A percentile compares a stretch with the other conserved stretches of the same genome.
phyloP scores from a whole-genome alignment of 2,113 vertebrate species.

The Macroglossus sobrinus region DNA sequence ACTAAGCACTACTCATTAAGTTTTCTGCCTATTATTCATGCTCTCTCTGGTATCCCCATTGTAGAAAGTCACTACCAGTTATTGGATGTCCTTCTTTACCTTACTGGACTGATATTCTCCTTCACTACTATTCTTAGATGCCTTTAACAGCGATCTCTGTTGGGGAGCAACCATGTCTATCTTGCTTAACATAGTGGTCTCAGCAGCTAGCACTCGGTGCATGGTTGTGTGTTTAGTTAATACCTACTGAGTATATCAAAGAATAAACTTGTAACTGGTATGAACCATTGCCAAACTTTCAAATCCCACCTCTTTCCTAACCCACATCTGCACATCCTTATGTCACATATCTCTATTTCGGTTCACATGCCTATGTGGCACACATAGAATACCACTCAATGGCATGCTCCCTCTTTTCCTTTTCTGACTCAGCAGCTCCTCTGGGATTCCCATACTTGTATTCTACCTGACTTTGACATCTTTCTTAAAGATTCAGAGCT shows the following conservation, averaged over 20 bases:
- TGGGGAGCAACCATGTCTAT: neutral
- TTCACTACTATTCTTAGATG: neutral
- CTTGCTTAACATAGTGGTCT: neutral
- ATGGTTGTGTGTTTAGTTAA: neutral
- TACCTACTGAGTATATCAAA: neutral
- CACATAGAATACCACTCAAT: neutral
- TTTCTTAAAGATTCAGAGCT: conserved; percentile 38
- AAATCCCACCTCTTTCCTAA: neutral
- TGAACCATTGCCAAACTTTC: neutral
- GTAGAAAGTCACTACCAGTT: neutral
- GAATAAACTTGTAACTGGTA: neutral
- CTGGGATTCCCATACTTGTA: neutral
- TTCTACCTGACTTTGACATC: neutral
- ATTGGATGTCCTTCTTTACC: neutral
- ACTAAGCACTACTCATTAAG: neutral
- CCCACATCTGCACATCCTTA: accelerated
- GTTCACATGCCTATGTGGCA: neutral
- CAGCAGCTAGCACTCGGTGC: neutral
- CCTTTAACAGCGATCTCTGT: neutral
- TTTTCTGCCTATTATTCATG: neutral
- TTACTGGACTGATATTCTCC: neutral
- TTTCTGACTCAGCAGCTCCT: neutral
- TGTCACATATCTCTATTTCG: neutral
- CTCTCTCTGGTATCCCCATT: neutral
- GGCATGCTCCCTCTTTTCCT: neutral